Conservation (phyloP, 2,888 invertebrate genomes). For the Temnothorax unifasciatus region DNA sequence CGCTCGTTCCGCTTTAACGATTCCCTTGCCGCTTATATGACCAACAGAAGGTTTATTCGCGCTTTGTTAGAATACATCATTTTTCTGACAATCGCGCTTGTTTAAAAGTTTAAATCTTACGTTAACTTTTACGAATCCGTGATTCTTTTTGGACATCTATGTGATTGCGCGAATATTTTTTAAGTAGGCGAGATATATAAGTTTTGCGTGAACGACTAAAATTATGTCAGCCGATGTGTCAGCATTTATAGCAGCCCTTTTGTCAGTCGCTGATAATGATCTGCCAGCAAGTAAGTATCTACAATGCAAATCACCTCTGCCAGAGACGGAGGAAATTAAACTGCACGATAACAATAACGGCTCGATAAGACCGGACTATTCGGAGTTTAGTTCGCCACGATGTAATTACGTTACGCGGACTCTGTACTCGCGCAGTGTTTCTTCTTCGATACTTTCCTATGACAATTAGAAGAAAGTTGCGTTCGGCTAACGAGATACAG, state of each 20-base stretch:
- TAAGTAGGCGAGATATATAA: not conserved
- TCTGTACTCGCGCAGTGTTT: slow-evolving; percentile 30
- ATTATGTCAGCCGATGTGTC: not conserved
- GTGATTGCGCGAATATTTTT: not conserved
- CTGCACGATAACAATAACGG: slow-evolving; percentile 28
- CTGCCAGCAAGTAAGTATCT: not conserved
- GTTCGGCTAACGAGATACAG: slow-evolving; percentile 62
- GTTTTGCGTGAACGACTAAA: not conserved
- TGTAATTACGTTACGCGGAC: slow-evolving; percentile 62
- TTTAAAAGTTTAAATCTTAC: slow-evolving; percentile 2
- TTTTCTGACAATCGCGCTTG: not conserved
- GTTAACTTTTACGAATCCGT: not conserved
- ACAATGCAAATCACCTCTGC: slow-evolving; percentile 7
- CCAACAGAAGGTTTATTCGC: not conserved
- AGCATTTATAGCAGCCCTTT: slow-evolving; percentile 12
- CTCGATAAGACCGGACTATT: slow-evolving; percentile 6
- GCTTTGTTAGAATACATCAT: not conserved
- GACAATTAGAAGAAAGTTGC: slow-evolving; percentile 71
- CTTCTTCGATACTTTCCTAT: slow-evolving; percentile 61
- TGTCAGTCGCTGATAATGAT: slow-evolving; percentile 15
- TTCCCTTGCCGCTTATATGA: not conserved
- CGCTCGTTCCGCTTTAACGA: slow-evolving; percentile 26
- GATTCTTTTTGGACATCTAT: not conserved
- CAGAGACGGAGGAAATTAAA: slow-evolving; percentile 20
- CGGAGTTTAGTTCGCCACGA: slow-evolving; percentile 55